Conservation (phyloP, 23 tunicate species). For the Trididemnum miniatum region DNA sequence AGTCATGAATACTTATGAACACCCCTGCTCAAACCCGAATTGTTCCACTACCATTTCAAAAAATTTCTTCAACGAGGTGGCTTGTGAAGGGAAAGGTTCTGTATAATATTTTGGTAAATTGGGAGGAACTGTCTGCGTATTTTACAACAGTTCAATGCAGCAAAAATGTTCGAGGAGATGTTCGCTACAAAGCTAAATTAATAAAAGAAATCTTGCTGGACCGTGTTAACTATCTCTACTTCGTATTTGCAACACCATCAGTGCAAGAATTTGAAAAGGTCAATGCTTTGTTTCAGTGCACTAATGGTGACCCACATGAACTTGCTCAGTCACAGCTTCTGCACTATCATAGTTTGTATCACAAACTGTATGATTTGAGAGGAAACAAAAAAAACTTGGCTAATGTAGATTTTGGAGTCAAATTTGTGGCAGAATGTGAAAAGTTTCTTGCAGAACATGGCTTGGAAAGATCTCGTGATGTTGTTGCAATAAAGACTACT, state of each 20-base stretch:
- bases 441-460: not conserved
- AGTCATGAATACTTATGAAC: slow-evolving; percentile 24
- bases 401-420: slow-evolving; percentile 27
- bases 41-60: slow-evolving; percentile 40
- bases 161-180: not conserved
- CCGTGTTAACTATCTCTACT: slow-evolving; percentile 30
- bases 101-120: slow-evolving; percentile 36
- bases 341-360: slow-evolving; percentile 4
- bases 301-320: slow-evolving; percentile 8
- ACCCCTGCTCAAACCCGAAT: not conserved
- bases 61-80: slow-evolving; percentile 32
- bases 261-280: slow-evolving; percentile 44
- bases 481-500: not conserved
- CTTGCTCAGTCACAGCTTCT: not conserved
- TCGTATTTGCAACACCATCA: slow-evolving; percentile 26
- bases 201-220: slow-evolving; percentile 35
- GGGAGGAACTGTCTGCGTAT: slow-evolving; percentile 24
- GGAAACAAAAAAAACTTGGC: not conserved
- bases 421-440: slow-evolving; percentile 17
- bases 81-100: slow-evolving; percentile 38
- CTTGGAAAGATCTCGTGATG: not conserved
- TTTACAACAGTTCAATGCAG: not conserved
- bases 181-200: slow-evolving; percentile 34
- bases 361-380: not conserved
- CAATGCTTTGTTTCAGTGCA: slow-evolving; percentile 16